Evolutionary conservation across 1,140 invertebrate species (phyloP), one percentile per base, ranked within the genome.

Genomic region (Homarus americanus): DNA sequence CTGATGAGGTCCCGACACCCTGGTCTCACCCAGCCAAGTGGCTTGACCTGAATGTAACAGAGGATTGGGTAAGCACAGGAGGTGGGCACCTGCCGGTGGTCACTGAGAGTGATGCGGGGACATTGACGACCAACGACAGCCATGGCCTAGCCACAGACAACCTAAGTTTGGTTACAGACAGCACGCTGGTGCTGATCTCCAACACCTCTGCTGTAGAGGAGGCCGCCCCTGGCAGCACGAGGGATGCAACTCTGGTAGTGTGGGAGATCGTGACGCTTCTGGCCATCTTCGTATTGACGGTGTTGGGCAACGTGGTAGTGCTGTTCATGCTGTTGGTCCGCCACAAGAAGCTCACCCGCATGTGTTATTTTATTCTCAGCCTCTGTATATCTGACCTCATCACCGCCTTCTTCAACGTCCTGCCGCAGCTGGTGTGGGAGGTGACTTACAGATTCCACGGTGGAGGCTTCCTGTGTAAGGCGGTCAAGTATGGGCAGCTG

Each of bases 351-450:
- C 95, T 96, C 58, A 96, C 96, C 2, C 94, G 96, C 66, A 97
- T 97, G 96, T 96, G 97, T 93, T 96, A 96, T 93, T 97, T 97
- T 93, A 96, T 97, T 36, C 94, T 96, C 83, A 96, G 97, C 93
- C 94, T 97, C 41, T 96, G 96, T 91, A 94, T 97, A 44, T 96
- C 96, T 0, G 97, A 97, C 93, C 94, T 97, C 36, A 94, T 97
- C 80, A 97, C 96, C 0, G 96, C 96, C 2, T 95, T 97, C 90
- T 95, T 97, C 69, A 96, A 96, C 93, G 96, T 97, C 17, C 94
- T 97, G n/a, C 96, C 97, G 0, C 96, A 97, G 94, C 93, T 97
- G 9, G 95, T 95, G 7, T 97, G 96, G 96, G 96, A 97, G 72
- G 95, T 96, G 53, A 96, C 95, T 1, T 95, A 93, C 84, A 93